Evolutionary conservation across 2,797 vertebrate genomes (phyloP).

Genomic region (Coranthus polyacanthus): DNA sequence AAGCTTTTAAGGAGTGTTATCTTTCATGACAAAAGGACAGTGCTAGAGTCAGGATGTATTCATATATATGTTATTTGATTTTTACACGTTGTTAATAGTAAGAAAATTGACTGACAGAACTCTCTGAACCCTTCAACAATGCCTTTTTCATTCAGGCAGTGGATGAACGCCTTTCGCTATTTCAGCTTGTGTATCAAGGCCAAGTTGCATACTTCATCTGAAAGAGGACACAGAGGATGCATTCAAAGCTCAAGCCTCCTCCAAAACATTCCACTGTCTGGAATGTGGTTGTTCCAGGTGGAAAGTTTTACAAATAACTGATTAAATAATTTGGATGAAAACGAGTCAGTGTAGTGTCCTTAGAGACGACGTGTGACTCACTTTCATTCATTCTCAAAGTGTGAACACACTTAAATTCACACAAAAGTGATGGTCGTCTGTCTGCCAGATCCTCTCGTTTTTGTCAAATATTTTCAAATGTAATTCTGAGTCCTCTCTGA

Average conservation of each 20-base stretch:
- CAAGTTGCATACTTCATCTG: conserved; percentile 30
- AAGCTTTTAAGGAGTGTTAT: background rate
- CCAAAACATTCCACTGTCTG: conserved; percentile 35
- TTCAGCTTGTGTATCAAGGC: conserved; percentile 26
- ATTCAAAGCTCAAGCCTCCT: conserved; percentile 33
- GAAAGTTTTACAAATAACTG: conserved; percentile 13
- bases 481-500: background rate
- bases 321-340: conserved; percentile 8
- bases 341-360: conserved; percentile 13
- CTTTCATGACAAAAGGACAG: background rate
- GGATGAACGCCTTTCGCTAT: conserved; percentile 27
- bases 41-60: background rate
- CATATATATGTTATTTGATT: background rate
- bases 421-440: conserved; percentile 46
- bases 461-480: conserved; percentile 32
- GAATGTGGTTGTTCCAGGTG: conserved; percentile 5
- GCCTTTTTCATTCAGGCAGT: conserved; percentile 9
- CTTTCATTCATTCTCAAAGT: conserved; percentile 15
- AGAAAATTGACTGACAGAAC: conserved; percentile 6
- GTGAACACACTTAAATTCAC: conserved; percentile 39
- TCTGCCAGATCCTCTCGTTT: conserved; percentile 41
- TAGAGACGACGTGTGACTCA: background rate
- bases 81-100: conserved; percentile 8
- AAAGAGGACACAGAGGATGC: conserved; percentile 48
- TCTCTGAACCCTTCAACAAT: conserved; percentile 20